These are phyloP conservation scores for Beroe forskalii DNA, from an alignment of 37 sponge, comb jelly and placozoan genomes.

Conservation along the genomic window DNA sequence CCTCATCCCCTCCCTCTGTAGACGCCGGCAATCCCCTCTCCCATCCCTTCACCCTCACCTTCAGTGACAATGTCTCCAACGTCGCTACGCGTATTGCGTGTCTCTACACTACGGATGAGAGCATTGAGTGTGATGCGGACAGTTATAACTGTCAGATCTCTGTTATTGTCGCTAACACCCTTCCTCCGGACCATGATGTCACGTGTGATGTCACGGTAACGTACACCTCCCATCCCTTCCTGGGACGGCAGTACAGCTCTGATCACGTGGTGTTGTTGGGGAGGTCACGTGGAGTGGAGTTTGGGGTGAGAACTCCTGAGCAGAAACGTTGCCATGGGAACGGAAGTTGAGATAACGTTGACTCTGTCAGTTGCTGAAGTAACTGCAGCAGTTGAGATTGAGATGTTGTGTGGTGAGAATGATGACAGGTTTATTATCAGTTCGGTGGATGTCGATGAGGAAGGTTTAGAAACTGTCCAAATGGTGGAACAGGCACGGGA, in stretches of 20 bases:
- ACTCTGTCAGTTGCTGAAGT: neutral
- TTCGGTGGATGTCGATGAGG: neutral
- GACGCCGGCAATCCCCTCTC: neutral
- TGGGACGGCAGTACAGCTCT: neutral
- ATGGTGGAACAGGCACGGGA: neutral
- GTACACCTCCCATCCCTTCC: neutral
- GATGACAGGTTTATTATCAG: neutral
- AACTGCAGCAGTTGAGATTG: neutral
- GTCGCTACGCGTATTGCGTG: neutral
- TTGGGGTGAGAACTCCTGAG: neutral
- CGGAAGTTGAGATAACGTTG: neutral
- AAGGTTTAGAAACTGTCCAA: neutral
- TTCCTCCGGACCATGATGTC: neutral
- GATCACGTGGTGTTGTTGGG: neutral
- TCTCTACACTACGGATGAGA: neutral
- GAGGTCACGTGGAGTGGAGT: neutral
- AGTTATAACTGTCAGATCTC: neutral
- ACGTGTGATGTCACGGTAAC: conserved; percentile 29
- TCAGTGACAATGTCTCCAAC: neutral
- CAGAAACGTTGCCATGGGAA: neutral
- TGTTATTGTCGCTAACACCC: neutral
- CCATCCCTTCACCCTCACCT: neutral
- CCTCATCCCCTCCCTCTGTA: neutral
- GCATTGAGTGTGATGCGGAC: neutral
- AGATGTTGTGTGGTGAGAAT: neutral